phyloP scores from a whole-genome alignment of 2,113 vertebrate species.

The Meleagris gallopavo region DNA sequence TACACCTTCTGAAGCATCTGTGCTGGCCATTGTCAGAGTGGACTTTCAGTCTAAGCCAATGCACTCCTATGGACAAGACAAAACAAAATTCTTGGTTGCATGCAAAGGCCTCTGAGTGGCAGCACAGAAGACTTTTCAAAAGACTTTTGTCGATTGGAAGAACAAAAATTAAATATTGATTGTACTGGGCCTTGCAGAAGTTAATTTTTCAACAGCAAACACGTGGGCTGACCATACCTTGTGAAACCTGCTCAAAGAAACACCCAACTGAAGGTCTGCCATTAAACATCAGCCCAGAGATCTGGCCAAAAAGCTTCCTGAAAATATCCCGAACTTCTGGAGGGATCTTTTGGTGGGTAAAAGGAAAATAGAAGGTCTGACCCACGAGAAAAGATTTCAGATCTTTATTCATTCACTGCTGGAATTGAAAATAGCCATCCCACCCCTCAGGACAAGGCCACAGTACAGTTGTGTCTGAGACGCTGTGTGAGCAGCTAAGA shows the following conservation, averaged over 20 bases:
- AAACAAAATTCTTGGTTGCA: background rate
- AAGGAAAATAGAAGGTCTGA: accelerated
- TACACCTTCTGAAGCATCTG: slow-evolving; percentile 65
- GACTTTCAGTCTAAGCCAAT: background rate
- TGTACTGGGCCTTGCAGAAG: background rate
- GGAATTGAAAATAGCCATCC: background rate
- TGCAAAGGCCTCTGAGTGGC: background rate
- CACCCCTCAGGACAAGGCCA: background rate
- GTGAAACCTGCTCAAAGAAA: background rate
- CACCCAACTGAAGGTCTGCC: background rate
- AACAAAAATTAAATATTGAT: background rate
- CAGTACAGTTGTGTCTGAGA: background rate
- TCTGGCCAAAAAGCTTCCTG: background rate
- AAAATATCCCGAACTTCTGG: background rate
- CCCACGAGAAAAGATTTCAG: background rate
- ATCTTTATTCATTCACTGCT: background rate
- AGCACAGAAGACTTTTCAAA: background rate
- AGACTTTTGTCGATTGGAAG: background rate
- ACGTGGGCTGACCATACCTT: background rate
- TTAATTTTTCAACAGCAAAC: background rate
- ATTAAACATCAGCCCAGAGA: background rate
- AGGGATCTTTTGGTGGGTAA: background rate
- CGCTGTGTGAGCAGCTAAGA: background rate
- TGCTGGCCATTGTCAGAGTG: slow-evolving; percentile 1
- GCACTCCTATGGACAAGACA: background rate